Evolutionary conservation across 2,888 invertebrate genomes (phyloP).

Genomic region (Coleophora deauratella): DNA sequence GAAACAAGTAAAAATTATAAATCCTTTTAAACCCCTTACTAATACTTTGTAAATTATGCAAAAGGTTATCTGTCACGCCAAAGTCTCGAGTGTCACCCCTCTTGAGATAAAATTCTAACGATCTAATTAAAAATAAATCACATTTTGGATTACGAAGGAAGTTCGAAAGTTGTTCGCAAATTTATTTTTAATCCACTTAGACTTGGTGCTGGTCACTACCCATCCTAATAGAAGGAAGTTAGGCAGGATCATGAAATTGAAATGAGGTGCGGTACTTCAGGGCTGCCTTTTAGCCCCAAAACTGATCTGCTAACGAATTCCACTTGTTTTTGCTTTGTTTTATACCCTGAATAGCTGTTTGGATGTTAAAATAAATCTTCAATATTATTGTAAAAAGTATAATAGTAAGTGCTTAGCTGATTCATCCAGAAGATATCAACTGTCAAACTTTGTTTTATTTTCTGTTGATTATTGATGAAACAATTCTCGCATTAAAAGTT

Average conservation of each 20-base stretch:
- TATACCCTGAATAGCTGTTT: no score
- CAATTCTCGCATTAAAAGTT: no score
- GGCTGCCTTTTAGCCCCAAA: neutral
- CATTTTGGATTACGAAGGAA: slow-evolving; percentile 4
- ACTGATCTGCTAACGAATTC: neutral
- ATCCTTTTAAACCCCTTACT: neutral
- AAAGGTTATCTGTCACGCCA: neutral
- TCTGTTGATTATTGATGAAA: no score
- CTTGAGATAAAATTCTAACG: neutral
- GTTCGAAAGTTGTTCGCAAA: slow-evolving; percentile 5
- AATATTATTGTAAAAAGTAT: no score
- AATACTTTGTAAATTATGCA: neutral
- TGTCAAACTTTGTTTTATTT: no score
- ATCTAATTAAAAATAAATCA: slow-evolving; percentile 7
- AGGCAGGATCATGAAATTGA: slow-evolving; percentile 23
- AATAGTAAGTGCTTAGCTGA: no score
- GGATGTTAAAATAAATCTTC: no score
- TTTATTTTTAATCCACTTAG: slow-evolving; percentile 12
- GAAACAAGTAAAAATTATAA: neutral
- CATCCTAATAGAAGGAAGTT: slow-evolving; percentile 4
- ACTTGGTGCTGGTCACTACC: slow-evolving; percentile 3
- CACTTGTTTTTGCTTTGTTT: no score
- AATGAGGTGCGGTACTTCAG: slow-evolving; percentile 18
- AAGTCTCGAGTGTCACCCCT: neutral
- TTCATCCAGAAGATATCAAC: no score